Conservation (phyloP, 2,888 invertebrate species). For the Calameuta pallipes region DNA sequence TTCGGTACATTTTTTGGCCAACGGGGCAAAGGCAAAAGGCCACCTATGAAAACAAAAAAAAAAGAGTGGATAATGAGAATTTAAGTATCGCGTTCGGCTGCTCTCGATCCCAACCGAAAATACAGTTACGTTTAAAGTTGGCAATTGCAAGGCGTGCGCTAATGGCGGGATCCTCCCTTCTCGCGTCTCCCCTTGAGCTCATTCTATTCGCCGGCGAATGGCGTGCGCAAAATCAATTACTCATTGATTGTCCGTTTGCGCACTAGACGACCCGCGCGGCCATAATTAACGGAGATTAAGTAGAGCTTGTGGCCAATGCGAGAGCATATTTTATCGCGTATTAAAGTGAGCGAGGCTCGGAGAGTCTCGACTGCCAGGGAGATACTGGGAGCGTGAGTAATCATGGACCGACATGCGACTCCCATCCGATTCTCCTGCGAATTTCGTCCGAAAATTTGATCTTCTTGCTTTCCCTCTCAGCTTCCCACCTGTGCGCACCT, state of each 20-base stretch:
- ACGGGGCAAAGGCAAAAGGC: too few relatives aligned
- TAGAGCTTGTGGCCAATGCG: slow-evolving; percentile 34
- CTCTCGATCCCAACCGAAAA: too few relatives aligned
- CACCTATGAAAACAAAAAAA: too few relatives aligned
- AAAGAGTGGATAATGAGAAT: too few relatives aligned
- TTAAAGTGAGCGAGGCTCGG: slow-evolving; percentile 39
- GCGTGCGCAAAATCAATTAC: slow-evolving; percentile 63
- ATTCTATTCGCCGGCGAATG: slow-evolving; percentile 25
- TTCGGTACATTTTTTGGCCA: too few relatives aligned
- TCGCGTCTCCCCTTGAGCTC: too few relatives aligned
- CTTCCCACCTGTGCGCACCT: slow-evolving; percentile 1
- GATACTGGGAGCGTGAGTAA: slow-evolving; percentile 41
- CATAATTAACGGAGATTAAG: slow-evolving; percentile 62
- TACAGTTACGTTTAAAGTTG: too few relatives aligned
- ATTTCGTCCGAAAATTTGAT: slow-evolving; percentile 12
- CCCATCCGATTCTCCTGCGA: background rate
- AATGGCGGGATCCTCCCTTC: too few relatives aligned
- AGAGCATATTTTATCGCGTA: slow-evolving; percentile 46
- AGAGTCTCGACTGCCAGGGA: slow-evolving; percentile 17
- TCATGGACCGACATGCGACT: slow-evolving; percentile 48
- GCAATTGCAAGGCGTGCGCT: too few relatives aligned
- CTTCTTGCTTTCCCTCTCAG: slow-evolving; percentile 7
- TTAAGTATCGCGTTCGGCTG: too few relatives aligned
- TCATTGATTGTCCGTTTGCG: slow-evolving; percentile 53
- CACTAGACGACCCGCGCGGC: slow-evolving; percentile 39